Evolutionary conservation across 92 coral and sea anemone species (phyloP).

Genomic region (Zoanthus sansibaricus): DNA sequence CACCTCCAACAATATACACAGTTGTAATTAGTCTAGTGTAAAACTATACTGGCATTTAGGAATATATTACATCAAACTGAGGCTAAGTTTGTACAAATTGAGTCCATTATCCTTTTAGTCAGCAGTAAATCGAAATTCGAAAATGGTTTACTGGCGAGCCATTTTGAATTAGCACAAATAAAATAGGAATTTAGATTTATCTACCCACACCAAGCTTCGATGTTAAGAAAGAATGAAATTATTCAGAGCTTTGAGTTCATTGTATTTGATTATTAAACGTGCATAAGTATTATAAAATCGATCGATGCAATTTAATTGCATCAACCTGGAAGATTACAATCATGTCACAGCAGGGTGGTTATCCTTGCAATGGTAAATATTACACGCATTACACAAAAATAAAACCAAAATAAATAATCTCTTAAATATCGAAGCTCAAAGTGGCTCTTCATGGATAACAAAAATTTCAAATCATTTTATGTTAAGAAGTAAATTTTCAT

Average conservation of each 20-base stretch:
- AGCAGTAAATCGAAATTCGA: background rate
- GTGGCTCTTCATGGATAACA: background rate
- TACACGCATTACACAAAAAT: background rate
- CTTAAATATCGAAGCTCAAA: background rate
- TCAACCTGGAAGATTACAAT: background rate
- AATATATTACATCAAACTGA: too few species aligned
- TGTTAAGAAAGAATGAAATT: background rate
- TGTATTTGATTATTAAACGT: background rate
- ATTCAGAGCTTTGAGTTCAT: background rate
- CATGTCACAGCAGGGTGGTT: background rate
- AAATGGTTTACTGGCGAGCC: background rate
- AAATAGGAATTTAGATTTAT: background rate
- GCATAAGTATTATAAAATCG: background rate
- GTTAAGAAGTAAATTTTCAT: too few species aligned
- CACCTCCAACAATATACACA: background rate
- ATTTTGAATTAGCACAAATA: background rate
- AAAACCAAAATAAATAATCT: background rate
- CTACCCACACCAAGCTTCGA: constrained; percentile 3
- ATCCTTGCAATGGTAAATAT: background rate
- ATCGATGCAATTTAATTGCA: background rate
- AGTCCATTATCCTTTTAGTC: too few species aligned
- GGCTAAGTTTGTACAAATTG: too few species aligned
- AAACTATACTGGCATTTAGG: background rate
- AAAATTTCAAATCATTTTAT: background rate
- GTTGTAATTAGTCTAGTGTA: background rate